A percentile compares a stretch with the other conserved stretches of the same genome.
Evolutionary conservation across 2,797 vertebrate species (phyloP).

Genomic region (Loris lydekkerianus): DNA sequence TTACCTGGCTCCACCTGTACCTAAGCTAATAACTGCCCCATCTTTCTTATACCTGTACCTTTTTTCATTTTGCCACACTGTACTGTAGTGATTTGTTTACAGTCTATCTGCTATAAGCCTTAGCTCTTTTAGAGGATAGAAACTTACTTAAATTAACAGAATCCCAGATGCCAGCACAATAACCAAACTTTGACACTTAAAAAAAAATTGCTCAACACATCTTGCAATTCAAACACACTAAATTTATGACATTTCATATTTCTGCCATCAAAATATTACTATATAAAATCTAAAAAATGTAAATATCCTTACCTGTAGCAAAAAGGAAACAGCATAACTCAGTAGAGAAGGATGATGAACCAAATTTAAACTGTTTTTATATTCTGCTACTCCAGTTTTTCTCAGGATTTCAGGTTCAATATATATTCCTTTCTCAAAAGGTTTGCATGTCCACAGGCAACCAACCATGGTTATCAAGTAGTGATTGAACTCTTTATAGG

Average conservation of each 20-base stretch:
- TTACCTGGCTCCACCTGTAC: conserved; percentile 17
- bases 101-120: conserved; percentile 12
- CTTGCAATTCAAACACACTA: conserved; percentile 34
- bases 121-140: background rate
- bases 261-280: conserved; percentile 18
- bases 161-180: conserved; percentile 12
- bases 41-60: background rate
- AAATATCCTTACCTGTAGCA: conserved; percentile 90
- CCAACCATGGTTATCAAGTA: conserved; percentile 93
- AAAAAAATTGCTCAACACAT: conserved; percentile 18
- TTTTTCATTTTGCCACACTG: background rate
- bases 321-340: conserved; percentile 91
- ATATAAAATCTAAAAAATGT: conserved; percentile 53
- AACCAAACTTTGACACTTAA: conserved; percentile 43
- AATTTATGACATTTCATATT: conserved; percentile 34
- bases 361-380: conserved; percentile 91
- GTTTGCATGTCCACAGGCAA: conserved; percentile 94
- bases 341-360: conserved; percentile 94
- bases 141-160: conserved; percentile 28
- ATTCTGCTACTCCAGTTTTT: conserved; percentile 87
- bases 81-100: conserved; percentile 14
- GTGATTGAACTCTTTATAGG: conserved; percentile 93
- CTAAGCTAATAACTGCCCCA: background rate
- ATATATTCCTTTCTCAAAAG: conserved; percentile 89
- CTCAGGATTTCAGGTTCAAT: conserved; percentile 89